A percentile compares a stretch with the other conserved stretches of the same genome.
These are phyloP conservation scores for Myotis davidii DNA, from an alignment of 2,113 vertebrate species.

Conservation along the genomic window DNA sequence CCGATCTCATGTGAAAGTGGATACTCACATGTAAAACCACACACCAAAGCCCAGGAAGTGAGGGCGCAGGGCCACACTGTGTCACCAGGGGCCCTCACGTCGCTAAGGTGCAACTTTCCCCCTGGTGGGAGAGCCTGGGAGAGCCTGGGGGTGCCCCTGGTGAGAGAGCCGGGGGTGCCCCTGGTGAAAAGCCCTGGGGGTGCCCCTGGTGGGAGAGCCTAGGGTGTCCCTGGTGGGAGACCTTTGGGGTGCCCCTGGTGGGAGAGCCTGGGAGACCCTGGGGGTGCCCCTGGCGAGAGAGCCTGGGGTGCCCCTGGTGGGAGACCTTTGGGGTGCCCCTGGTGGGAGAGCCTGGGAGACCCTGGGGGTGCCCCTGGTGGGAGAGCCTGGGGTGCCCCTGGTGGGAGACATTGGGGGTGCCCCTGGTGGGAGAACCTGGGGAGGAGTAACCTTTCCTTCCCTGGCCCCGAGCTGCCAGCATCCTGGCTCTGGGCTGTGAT, in stretches of 20 bases:
- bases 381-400: neutral
- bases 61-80: neutral
- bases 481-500: neutral
- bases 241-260: fast-evolving
- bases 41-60: neutral
- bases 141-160: too few relatives aligned
- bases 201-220: too few relatives aligned
- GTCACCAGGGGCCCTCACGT: neutral
- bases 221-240: too few relatives aligned
- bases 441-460: neutral
- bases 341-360: too few relatives aligned
- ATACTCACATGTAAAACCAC: neutral
- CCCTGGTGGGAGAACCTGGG: too few relatives aligned
- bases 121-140: neutral
- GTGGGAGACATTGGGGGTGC: neutral
- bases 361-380: neutral
- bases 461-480: fast-evolving
- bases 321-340: too few relatives aligned
- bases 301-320: neutral
- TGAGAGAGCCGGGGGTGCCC: fast-evolving
- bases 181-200: too few relatives aligned
- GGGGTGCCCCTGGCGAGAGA: too few relatives aligned
- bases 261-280: too few relatives aligned
- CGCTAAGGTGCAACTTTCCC: neutral
- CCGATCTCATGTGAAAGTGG: neutral